Percentiles rank a stretch among this genome's conserved stretches.
Conservation (phyloP, 2,113 vertebrate species). For the Sapajus apella region DNA sequence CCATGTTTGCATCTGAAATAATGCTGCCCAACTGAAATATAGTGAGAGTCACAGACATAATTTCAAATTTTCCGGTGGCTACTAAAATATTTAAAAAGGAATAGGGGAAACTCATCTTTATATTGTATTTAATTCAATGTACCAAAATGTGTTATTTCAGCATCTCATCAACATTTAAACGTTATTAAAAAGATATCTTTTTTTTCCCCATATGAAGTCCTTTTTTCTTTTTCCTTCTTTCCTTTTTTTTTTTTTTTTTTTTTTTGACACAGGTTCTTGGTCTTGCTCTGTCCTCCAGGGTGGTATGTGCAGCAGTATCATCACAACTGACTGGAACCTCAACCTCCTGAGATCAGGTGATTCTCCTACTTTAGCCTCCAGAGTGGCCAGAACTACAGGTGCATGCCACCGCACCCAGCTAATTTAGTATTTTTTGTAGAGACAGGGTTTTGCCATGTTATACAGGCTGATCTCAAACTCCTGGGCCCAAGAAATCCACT, state of each 20-base stretch:
- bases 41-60: background rate
- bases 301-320: background rate
- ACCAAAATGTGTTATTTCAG: background rate
- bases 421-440: too few species aligned
- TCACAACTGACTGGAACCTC: too few species aligned
- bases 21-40: background rate
- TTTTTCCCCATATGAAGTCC: background rate
- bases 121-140: background rate
- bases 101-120: background rate
- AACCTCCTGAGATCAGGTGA: too few species aligned
- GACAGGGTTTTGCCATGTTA: too few species aligned
- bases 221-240: background rate
- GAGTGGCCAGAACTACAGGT: too few species aligned
- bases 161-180: constrained; percentile 1
- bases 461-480: too few species aligned
- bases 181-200: background rate
- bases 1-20: background rate
- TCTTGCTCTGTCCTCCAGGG: background rate
- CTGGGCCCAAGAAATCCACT: too few species aligned
- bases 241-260: too few species aligned
- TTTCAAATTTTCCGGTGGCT: background rate
- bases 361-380: too few species aligned
- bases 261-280: background rate
- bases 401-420: too few species aligned
- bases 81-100: background rate